A percentile compares a stretch with the other conserved stretches of the same genome.
Conservation (phyloP, 2,113 vertebrate species). For the Phalacrocorax aristotelis region DNA sequence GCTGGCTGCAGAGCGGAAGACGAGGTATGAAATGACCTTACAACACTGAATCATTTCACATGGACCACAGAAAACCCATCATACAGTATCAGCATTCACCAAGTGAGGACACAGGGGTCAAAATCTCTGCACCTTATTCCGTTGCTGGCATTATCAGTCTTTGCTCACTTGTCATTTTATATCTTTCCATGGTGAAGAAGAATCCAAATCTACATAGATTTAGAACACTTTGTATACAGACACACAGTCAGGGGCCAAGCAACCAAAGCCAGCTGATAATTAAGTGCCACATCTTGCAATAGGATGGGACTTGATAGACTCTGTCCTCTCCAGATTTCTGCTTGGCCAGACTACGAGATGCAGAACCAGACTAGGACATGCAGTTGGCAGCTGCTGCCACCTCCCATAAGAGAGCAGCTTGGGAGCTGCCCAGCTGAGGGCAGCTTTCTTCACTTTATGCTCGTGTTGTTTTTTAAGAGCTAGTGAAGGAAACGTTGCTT, state of each 20-base stretch:
- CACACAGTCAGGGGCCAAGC: background rate
- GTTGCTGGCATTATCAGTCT: background rate
- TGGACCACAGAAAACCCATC: background rate
- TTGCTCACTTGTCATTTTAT: background rate
- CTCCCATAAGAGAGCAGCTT: background rate
- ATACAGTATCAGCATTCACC: background rate
- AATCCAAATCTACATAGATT: background rate
- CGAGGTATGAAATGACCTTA: background rate
- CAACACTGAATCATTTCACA: background rate
- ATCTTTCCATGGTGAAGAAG: background rate
- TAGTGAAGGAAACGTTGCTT: background rate
- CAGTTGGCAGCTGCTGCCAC: background rate
- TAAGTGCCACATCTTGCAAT: background rate
- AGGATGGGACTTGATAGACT: background rate
- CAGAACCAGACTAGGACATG: background rate
- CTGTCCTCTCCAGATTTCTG: background rate
- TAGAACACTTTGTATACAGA: background rate
- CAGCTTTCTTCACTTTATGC: background rate
- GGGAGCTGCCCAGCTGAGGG: background rate
- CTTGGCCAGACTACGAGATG: background rate
- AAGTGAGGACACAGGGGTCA: fast-evolving
- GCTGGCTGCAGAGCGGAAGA: background rate
- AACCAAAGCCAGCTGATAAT: background rate
- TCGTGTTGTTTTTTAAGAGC: background rate
- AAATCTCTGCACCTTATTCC: background rate